Evolutionary conservation across 2,797 vertebrate genomes (phyloP), one percentile per base, ranked within the genome.

Genomic region (Spea hammondii): DNA sequence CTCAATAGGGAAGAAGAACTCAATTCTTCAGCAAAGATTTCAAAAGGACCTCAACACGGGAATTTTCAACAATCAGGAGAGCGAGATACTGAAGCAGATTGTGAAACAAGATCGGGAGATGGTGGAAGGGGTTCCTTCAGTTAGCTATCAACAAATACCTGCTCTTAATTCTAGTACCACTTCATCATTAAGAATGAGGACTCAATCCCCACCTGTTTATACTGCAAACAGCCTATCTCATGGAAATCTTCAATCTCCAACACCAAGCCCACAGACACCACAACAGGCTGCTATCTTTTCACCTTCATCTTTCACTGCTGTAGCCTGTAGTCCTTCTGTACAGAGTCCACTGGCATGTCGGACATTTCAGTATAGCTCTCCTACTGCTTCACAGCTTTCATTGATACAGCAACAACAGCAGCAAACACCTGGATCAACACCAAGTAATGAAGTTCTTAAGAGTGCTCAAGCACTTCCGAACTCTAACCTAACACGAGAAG

Each of bases 21-120:
- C 96, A 0, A 94, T 99, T 88, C 93, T 99, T 82, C 94, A 99
- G 85, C 97, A 99, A 89, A 98, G 98, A 88, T 98, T 99, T 87
- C 97, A 99, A 93, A 98, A 98, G 92, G 97, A 99, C 82, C 94
- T 99, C 90, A 99, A 99, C 87, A 97, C 96, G 1, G 97, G 97
- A 70, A 95, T 99, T 78, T 99, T 99, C 95, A 98, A 99, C 92
- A 98, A 97, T 6, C 97, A 99, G 91, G 97, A 99, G 92, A 98
- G 97, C 50, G 97, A 99, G 93, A 95, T 99, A 85, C 89, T 99
- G 93, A 99, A 99, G 92, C 96, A 99, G 93, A 99, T 99, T 3
- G 97, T 99, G 85, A 98, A 96, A 76, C 97, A 99, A 54, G 97
- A 99, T 93, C 87, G 97, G 87, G 97, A 99, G 93, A 98, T 97